phyloP scores from a whole-genome alignment of 1,140 invertebrate genomes.

The Scaptomyza pallida region DNA sequence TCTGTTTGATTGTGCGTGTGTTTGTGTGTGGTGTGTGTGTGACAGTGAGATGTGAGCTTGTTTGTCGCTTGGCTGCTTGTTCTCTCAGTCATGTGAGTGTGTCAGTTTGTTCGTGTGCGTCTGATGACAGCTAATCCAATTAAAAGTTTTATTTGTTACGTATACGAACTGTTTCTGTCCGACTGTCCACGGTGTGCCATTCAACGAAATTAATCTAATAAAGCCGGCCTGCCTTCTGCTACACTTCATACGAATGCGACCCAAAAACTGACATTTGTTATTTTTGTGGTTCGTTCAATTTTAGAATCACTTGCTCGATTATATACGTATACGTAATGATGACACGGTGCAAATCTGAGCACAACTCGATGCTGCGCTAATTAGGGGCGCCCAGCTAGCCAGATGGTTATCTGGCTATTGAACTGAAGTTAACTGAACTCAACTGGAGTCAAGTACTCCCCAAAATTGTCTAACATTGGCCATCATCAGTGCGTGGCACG shows the following conservation, averaged over 20 bases:
- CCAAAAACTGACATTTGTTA: constrained; percentile 31
- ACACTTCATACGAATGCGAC: background rate
- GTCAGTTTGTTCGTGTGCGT: constrained; percentile 42
- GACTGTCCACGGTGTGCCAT: constrained; percentile 50
- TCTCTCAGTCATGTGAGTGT: constrained; percentile 43
- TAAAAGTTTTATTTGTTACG: constrained; percentile 83
- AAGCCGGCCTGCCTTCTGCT: constrained; percentile 45
- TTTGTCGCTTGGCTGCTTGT: constrained; percentile 69
- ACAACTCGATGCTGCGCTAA: constrained; percentile 17
- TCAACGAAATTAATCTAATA: constrained; percentile 78
- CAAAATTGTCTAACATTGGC: constrained; percentile 29
- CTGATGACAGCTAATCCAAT: constrained; percentile 83
- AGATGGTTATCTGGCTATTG: background rate
- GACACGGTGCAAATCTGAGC: constrained; percentile 15
- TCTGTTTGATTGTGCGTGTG: constrained; percentile 27
- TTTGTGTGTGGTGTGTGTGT: constrained; percentile 37
- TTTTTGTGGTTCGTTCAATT: constrained; percentile 9
- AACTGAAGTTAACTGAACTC: constrained; percentile 29
- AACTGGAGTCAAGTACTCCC: constrained; percentile 38
- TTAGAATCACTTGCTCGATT: constrained; percentile 26
- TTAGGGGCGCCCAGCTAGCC: constrained; percentile 28
- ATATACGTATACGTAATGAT: constrained; percentile 18
- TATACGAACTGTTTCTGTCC: constrained; percentile 49
- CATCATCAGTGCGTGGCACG: constrained; percentile 30
- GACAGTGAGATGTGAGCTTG: constrained; percentile 78